A percentile compares a stretch with the other conserved stretches of the same genome.
These are phyloP conservation scores for Brachionus manjavacas DNA, from an alignment of 1,140 invertebrate genomes.

Conservation along the genomic window DNA sequence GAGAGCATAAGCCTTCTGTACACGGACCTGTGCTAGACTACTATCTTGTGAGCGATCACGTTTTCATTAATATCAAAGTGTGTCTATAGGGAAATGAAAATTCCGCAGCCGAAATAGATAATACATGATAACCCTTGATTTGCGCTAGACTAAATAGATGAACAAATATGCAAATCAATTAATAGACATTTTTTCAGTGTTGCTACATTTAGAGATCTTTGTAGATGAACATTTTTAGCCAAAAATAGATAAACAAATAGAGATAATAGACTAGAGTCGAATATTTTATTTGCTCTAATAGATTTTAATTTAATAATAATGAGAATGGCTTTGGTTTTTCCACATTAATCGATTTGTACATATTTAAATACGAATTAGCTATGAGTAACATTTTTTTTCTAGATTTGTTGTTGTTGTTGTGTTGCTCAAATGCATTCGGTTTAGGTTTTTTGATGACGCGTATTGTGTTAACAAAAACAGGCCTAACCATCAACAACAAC, in stretches of 20 bases:
- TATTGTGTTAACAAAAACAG: neutral
- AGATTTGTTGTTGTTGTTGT: neutral
- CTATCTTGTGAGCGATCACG: neutral
- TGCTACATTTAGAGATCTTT: neutral
- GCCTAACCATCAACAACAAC: too few relatives aligned
- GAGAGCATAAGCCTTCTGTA: neutral
- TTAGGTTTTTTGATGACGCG: neutral
- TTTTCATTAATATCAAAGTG: slow-evolving; percentile 18
- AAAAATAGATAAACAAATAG: slow-evolving; percentile 16
- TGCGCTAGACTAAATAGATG: slow-evolving; percentile 13
- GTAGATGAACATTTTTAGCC: neutral
- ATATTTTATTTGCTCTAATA: neutral
- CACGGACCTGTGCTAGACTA: neutral
- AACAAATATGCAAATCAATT: slow-evolving; percentile 6
- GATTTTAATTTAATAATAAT: slow-evolving; percentile 31
- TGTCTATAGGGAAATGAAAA: neutral
- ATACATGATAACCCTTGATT: slow-evolving; percentile 16
- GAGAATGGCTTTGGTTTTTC: neutral
- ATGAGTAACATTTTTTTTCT: slow-evolving; percentile 15
- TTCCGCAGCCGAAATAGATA: neutral
- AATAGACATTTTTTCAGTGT: slow-evolving; percentile 16
- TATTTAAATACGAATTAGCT: slow-evolving; percentile 29
- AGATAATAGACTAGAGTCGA: slow-evolving; percentile 7
- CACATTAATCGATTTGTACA: slow-evolving; percentile 36
- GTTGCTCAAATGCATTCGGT: neutral